These are phyloP conservation scores for Drosophila fulvimacula DNA, from an alignment of 2,888 invertebrate genomes.

Conservation along the genomic window DNA sequence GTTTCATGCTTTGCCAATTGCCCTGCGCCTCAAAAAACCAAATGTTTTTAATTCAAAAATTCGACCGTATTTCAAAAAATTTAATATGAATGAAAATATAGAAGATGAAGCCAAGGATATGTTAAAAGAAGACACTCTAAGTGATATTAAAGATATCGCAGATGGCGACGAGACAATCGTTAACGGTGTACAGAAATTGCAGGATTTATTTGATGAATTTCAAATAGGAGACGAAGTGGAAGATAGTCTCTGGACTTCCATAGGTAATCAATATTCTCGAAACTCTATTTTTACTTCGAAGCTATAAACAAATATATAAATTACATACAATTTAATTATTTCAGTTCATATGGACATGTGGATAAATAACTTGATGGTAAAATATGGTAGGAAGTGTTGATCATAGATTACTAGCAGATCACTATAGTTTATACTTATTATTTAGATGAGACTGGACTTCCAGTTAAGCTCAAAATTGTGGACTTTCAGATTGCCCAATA, in stretches of 20 bases:
- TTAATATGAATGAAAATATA: conserved; percentile 67
- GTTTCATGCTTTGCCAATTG: conserved; percentile 87
- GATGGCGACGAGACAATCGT: conserved; percentile 57
- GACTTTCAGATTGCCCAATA: conserved; percentile 87
- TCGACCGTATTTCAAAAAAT: conserved; percentile 82
- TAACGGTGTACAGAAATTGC: conserved; percentile 58
- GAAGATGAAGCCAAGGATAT: conserved; percentile 32
- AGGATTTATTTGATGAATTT: conserved; percentile 56
- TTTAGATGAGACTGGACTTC: conserved; percentile 76
- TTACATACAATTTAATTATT: background rate
- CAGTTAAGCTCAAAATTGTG: conserved; percentile 86
- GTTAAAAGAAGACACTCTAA: conserved; percentile 55
- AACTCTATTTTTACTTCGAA: background rate
- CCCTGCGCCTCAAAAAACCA: conserved; percentile 85
- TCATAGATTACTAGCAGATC: no score
- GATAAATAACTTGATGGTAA: conserved; percentile 87
- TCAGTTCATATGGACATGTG: conserved; percentile 86
- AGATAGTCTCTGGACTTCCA: conserved; percentile 85
- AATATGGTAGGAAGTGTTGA: conserved; percentile 79
- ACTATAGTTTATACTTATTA: background rate
- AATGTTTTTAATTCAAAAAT: conserved; percentile 84
- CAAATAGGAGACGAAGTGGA: conserved; percentile 49
- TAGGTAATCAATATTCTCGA: conserved; percentile 69
- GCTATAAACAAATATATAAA: background rate
- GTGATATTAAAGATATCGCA: conserved; percentile 56